Evolutionary conservation across 1,140 invertebrate species (phyloP), one percentile per base, ranked within the genome.

Genomic region (Eupristina koningsbergeri): DNA sequence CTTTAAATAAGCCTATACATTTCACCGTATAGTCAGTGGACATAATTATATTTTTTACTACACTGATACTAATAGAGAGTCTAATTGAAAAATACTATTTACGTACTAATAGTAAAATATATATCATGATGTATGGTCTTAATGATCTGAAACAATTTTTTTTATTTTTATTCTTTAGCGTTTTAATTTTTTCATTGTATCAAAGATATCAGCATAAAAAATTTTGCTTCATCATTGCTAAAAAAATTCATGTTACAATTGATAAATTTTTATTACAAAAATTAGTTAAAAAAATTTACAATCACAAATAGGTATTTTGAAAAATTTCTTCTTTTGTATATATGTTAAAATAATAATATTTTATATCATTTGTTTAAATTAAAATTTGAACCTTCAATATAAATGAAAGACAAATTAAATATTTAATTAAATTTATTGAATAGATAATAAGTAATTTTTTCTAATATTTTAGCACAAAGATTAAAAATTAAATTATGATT

Each of bases 11-110:
- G 69, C 41, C 58, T 84, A 80, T 29, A 63, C 36, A 19, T 85
- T 13, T 78, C 80, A 80, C 84, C 81, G 77, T 76, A 84, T 73
- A 81, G 41, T 50, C 77, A 39, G 58, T 75, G 63, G 31, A 81
- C 61, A 81, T 81, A 63, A 5, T 85, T 61, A 34, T 80, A 71
- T 82, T 58, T 26, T 71, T 78, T 34, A 53, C 69, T 80, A 75
- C 71, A 84, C 76, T 73, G 58, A 80, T 50, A 76, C 61, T 31
- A 80, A 76, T 69, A 67, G 67, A 78, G 75, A 84, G 11, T 74
- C 53, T 83, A 83, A 45, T 34, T 76, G 47, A 17, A 83, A 58
- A 61, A 45, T 39, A 3, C 31, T 71, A 8, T 39, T 47, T 74
- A 1, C n/a, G 45, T 74, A 2, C 8, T 47, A n/a, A 22, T 67